These are phyloP conservation scores for Catharus fuscescens DNA, from an alignment of 2,113 vertebrate genomes.

Conservation along the genomic window DNA sequence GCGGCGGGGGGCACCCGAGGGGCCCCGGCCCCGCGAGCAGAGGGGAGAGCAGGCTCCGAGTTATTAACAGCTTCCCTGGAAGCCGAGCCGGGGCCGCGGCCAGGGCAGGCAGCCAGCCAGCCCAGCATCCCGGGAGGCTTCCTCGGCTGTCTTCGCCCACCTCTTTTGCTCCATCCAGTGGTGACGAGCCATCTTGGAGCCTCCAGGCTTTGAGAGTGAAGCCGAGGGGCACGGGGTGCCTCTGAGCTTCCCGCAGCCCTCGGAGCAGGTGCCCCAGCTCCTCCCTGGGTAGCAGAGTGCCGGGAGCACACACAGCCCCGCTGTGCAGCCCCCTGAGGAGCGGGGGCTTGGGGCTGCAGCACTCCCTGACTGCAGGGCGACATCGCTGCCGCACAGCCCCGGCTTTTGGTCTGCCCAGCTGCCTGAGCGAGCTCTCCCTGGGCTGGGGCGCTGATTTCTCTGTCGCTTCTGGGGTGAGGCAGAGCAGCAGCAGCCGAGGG, in stretches of 20 bases:
- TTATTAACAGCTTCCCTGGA: slow-evolving; percentile 43
- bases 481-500: neutral
- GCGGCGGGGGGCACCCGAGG: neutral
- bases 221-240: neutral
- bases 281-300: fast-evolving
- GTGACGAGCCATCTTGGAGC: slow-evolving; percentile 24
- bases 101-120: slow-evolving; percentile 18
- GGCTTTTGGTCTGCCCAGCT: neutral
- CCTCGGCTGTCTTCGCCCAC: slow-evolving; percentile 14
- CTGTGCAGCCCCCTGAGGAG: neutral
- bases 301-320: neutral
- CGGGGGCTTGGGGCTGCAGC: neutral
- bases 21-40: neutral
- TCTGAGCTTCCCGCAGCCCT: neutral
- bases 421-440: neutral
- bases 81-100: neutral
- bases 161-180: slow-evolving; percentile 64
- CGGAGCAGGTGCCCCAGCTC: neutral
- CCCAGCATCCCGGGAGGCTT: neutral
- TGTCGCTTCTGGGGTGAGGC: neutral
- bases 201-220: neutral
- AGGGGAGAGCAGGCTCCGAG: neutral
- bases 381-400: neutral
- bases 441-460: neutral
- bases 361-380: neutral